Evolutionary conservation across 2,113 vertebrate genomes (phyloP).

Genomic region (Embiotoca jacksoni): DNA sequence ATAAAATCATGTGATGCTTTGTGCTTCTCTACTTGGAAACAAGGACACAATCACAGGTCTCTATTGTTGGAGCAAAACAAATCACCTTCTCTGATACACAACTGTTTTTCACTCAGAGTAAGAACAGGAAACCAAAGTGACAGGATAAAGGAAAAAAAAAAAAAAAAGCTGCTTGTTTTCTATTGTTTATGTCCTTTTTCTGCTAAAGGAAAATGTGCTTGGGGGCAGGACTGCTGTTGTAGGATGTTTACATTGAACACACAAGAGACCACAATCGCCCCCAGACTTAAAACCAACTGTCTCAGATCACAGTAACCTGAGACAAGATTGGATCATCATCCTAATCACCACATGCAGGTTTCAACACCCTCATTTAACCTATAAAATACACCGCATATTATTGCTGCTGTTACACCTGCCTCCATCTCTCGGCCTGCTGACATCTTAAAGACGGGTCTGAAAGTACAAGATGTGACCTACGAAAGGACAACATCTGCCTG

Average conservation of each 20-base stretch:
- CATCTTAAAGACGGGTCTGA: no score
- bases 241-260: constrained; percentile 28
- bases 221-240: background rate
- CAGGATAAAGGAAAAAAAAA: background rate
- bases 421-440: no score
- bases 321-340: no score
- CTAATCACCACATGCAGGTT: background rate
- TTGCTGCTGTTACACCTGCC: background rate
- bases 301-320: constrained; percentile 50
- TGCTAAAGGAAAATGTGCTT: background rate
- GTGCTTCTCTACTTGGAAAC: constrained; percentile 12
- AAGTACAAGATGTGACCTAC: background rate
- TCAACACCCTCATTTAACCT: background rate
- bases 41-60: constrained; percentile 17
- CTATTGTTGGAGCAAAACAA: constrained; percentile 37
- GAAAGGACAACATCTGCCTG: background rate
- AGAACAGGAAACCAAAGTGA: constrained; percentile 17
- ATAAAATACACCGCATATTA: background rate
- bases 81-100: background rate
- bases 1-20: constrained; percentile 58
- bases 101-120: background rate
- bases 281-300: constrained; percentile 48
- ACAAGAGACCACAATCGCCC: constrained; percentile 28
- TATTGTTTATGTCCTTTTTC: constrained; percentile 31
- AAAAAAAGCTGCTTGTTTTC: background rate